Evolutionary conservation across 1,140 invertebrate genomes (phyloP).

Genomic region (Nylanderia fulva): DNA sequence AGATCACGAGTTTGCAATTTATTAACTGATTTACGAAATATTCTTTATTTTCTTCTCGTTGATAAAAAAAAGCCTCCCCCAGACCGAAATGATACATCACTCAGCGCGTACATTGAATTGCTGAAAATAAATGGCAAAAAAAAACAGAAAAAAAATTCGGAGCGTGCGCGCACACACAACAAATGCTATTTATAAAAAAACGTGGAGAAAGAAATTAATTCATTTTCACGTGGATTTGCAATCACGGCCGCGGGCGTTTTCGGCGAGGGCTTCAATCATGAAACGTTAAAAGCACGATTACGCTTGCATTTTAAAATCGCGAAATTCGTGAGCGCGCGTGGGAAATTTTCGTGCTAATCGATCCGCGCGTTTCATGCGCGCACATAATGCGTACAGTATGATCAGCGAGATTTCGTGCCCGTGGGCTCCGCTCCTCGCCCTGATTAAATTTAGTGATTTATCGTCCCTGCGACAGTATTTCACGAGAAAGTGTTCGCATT

Average conservation of each 20-base stretch:
- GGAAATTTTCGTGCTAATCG: slow-evolving; percentile 27
- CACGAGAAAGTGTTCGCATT: slow-evolving; percentile 47
- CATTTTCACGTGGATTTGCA: slow-evolving; percentile 12
- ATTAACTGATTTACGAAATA: background rate
- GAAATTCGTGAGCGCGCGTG: background rate
- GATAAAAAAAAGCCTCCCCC: slow-evolving; percentile 8
- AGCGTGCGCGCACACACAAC: too few relatives aligned
- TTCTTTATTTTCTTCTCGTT: background rate
- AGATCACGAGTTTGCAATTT: background rate
- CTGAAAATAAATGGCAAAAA: slow-evolving; percentile 13
- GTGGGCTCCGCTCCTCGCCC: background rate
- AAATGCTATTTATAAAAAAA: slow-evolving; percentile 12
- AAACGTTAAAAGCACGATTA: slow-evolving; percentile 39
- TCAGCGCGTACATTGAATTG: background rate
- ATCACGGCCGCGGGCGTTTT: background rate
- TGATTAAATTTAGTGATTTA: slow-evolving; percentile 61
- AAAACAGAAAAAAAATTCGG: background rate
- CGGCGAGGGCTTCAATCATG: background rate
- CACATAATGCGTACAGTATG: slow-evolving; percentile 27
- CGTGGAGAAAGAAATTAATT: slow-evolving; percentile 16
- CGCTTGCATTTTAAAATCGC: slow-evolving; percentile 10
- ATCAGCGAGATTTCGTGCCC: slow-evolving; percentile 48
- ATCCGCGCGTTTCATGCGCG: slow-evolving; percentile 32
- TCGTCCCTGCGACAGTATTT: slow-evolving; percentile 33
- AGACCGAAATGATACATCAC: background rate